Evolutionary conservation across 23 tunicate genomes (phyloP).

Genomic region (Halocynthia aurantium): DNA sequence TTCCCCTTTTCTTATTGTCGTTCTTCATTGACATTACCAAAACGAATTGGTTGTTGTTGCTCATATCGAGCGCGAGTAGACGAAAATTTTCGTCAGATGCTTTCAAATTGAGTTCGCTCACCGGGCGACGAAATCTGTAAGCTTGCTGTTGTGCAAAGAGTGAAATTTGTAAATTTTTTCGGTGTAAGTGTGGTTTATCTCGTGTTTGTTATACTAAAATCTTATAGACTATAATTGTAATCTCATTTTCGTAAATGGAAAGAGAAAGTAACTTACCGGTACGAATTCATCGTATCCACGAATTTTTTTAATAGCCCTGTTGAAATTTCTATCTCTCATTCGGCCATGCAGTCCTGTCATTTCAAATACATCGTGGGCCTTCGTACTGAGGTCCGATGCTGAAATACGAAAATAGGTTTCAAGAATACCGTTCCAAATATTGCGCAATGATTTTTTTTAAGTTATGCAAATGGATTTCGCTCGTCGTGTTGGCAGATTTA

Average conservation of each 20-base stretch:
- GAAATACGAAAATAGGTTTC: too few relatives aligned
- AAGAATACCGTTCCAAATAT: too few relatives aligned
- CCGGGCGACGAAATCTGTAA: conserved; percentile 12
- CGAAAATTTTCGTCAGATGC: conserved; percentile 10
- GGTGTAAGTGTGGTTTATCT: too few relatives aligned
- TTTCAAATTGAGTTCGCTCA: background rate
- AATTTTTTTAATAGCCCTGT: background rate
- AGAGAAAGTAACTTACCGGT: background rate
- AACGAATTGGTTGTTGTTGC: conserved; percentile 3
- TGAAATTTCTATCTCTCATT: background rate
- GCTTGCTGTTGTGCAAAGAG: background rate
- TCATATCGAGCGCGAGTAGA: background rate
- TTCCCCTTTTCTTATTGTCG: conserved; percentile 12
- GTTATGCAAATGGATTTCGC: too few relatives aligned
- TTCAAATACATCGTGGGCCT: conserved; percentile 17
- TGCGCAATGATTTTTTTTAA: too few relatives aligned
- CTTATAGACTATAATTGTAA: too few relatives aligned
- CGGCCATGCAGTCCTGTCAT: conserved; percentile 9
- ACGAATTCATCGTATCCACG: conserved; percentile 15
- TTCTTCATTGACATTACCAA: conserved; percentile 21
- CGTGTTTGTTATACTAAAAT: too few relatives aligned
- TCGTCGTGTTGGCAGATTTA: too few relatives aligned
- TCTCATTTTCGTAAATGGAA: too few relatives aligned
- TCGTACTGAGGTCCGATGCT: conserved; percentile 7
- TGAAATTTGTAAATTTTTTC: too few relatives aligned